Base-by-base conservation (phyloP, 2,113 vertebrate genomes). In the Heterocephalus glaber region DNA sequence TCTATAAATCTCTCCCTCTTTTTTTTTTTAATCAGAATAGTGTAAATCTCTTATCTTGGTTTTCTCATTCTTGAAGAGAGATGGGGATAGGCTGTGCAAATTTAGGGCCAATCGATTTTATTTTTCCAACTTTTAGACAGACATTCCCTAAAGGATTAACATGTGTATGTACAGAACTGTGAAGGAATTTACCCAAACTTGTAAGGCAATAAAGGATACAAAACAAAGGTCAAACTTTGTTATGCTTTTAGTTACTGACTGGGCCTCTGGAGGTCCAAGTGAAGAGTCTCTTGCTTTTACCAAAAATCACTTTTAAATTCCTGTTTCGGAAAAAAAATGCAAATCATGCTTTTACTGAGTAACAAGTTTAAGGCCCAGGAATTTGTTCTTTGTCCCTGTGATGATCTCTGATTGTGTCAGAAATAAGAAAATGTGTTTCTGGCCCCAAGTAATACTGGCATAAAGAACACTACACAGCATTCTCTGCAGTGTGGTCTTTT, bases 401-500 rank as follows among this genome's bases (percentile, higher is more conserved):
- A 19, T 44, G 22, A 38, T 74, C 38, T 74, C 70, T 44, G 38
- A 74, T 44, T 24, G 22, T 47, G 44, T 30, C 74, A 77, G 28
- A 77, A 77, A 49, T 33, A 49, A 77, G 44, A 22, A 49, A 30
- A 49, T 30, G 13, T 30, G 28, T 66, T 61, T 83, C 52, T 41
- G 20, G 22, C 30, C 49, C 80, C 12, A 12, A 33, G 33, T 26
- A 22, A 74, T 44, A 22, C 3, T 24, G 60, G 4, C 11, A 49
- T 5, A 63, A 60, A 54, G 44, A 3, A 1, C 2, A 13, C 38
- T 8, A 1, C 2, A 8, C 22, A 54, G 9, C 30, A 11, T 19
- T 63, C 14, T 24, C 85, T 89, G 38, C 20, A 3, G n/a, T 44
- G 22, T 56, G 35, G 12, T n/a, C 3, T 28, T 2, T 72, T 58